Base-by-base conservation (phyloP, 2,888 invertebrate genomes). In the Conomelus anceps region DNA sequence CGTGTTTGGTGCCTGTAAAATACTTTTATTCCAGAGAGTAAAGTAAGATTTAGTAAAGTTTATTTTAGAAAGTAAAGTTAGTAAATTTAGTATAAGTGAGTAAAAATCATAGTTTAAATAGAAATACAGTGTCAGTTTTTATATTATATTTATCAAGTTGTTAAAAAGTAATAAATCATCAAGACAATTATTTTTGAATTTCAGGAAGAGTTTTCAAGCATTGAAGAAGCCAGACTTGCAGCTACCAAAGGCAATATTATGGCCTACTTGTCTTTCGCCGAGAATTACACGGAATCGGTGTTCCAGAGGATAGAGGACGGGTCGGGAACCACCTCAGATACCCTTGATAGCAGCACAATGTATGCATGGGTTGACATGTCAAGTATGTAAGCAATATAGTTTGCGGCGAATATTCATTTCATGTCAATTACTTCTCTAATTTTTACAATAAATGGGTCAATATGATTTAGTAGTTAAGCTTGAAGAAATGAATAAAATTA, bases 321-420 rank as follows among this genome's bases (percentile, higher is more conserved):
- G 0, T 94, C 95, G 23, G 94, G 94, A 90, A 94, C 95, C 0
- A 94, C 94, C 23, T 93, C 94, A 20, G 94, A 93, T 90, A 95
- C 95, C 0, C 92, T 97, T 0, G 93, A 94, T 23, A 93, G 93
- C 88, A 96, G 97, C 0, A 95, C 96, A 0, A 94, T 98, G 90
- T 94, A 94, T 90, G 95, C 97, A 0, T 95, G 95, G 92, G 95
- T 97, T 94, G 98, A 98, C 92, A 96, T 97, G 94, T 96, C 97
- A 91, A 98, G 98, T 98, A 93, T 94, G 95, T 93, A n/a, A 86
- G 23, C 22, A 86, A 86, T 34, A 22, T 87, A 26, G 29, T 26
- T n/a, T 23, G 20, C 20, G 23, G 17, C 85, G 9, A 22, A 34
- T 4, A 89, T 85, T 87, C 26, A 22, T 23, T 23, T n/a, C 20